A percentile compares a stretch with the other conserved stretches of the same genome.
These are phyloP conservation scores for Apistogramma diplotaenia DNA, from an alignment of 2,113 vertebrate genomes.

Conservation along the genomic window DNA sequence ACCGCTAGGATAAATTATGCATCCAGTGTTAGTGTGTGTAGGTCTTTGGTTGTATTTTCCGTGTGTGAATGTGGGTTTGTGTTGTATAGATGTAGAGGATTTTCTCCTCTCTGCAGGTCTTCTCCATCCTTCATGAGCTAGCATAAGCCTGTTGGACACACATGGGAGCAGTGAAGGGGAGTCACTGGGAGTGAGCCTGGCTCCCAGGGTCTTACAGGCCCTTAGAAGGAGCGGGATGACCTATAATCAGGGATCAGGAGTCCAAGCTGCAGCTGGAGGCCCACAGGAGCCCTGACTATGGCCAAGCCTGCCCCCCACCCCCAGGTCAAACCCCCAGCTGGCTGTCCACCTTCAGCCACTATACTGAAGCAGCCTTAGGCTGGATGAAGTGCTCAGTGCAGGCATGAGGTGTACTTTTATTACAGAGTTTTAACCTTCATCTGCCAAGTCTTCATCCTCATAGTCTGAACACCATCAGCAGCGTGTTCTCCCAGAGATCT, in stretches of 20 bases:
- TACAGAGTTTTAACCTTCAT: conserved; percentile 13
- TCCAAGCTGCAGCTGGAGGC: conserved; percentile 66
- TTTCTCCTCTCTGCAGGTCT: conserved; percentile 69
- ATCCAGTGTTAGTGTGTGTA: conserved; percentile 51
- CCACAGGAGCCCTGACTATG: conserved; percentile 47
- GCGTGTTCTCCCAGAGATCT: background rate
- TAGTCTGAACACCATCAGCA: background rate
- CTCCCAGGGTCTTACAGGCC: conserved; percentile 73
- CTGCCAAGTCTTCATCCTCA: conserved; percentile 38
- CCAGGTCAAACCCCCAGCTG: conserved; percentile 60
- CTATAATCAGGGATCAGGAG: conserved; percentile 79
- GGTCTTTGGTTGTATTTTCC: conserved; percentile 23
- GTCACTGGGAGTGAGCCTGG: conserved; percentile 57
- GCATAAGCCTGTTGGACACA: conserved; percentile 83
- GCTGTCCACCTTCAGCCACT: conserved; percentile 25
- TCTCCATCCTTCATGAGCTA: conserved; percentile 67
- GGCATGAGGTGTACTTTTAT: conserved; percentile 66
- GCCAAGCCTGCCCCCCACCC: conserved; percentile 31
- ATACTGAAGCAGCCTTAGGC: conserved; percentile 15
- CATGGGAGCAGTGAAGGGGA: conserved; percentile 64
- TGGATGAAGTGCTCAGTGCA: conserved; percentile 64
- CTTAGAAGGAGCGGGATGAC: conserved; percentile 73
- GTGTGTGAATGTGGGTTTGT: conserved; percentile 32
- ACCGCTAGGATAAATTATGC: conserved; percentile 52
- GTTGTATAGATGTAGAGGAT: conserved; percentile 58